Evolutionary conservation across 2,797 vertebrate genomes (phyloP).

Genomic region (Semotilus atromaculatus): DNA sequence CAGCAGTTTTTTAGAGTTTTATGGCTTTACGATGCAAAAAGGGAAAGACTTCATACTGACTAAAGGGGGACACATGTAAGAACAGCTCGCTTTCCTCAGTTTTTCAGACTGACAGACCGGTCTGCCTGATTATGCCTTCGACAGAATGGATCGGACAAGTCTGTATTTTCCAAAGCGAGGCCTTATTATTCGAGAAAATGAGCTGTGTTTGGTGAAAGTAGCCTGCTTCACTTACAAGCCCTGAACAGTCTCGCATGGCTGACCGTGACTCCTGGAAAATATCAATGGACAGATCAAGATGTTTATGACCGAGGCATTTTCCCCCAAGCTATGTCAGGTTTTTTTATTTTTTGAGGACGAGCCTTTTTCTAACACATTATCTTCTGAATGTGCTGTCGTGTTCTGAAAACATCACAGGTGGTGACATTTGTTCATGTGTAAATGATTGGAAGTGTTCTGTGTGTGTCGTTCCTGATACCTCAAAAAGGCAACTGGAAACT

Average conservation of each 20-base stretch:
- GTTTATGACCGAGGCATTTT: neutral
- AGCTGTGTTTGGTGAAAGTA: conserved; percentile 20
- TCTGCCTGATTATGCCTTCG: conserved; percentile 26
- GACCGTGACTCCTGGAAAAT: conserved; percentile 38
- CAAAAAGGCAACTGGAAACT: conserved; percentile 76
- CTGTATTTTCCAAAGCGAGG: conserved; percentile 31
- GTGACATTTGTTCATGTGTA: conserved; percentile 54
- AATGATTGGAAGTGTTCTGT: conserved; percentile 41
- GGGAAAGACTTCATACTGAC: conserved; percentile 41
- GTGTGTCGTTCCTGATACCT: conserved; percentile 74
- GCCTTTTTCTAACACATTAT: conserved; percentile 7
- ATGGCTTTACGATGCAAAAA: conserved; percentile 42
- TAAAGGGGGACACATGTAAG: conserved; percentile 16
- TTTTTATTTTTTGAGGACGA: conserved; percentile 5
- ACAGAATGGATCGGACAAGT: conserved; percentile 11
- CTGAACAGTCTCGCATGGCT: conserved; percentile 17
- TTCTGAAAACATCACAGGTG: conserved; percentile 65
- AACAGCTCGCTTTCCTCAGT: neutral
- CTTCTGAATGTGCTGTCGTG: conserved; percentile 44
- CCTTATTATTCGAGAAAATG: conserved; percentile 30
- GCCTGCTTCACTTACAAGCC: conserved; percentile 4
- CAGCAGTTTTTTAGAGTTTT: conserved; percentile 21
- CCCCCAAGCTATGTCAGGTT: neutral
- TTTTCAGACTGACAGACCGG: neutral
- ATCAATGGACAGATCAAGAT: conserved; percentile 11